These are phyloP conservation scores for Phrynocephalus forsythii DNA, from an alignment of 2,797 vertebrate genomes.

Conservation along the genomic window DNA sequence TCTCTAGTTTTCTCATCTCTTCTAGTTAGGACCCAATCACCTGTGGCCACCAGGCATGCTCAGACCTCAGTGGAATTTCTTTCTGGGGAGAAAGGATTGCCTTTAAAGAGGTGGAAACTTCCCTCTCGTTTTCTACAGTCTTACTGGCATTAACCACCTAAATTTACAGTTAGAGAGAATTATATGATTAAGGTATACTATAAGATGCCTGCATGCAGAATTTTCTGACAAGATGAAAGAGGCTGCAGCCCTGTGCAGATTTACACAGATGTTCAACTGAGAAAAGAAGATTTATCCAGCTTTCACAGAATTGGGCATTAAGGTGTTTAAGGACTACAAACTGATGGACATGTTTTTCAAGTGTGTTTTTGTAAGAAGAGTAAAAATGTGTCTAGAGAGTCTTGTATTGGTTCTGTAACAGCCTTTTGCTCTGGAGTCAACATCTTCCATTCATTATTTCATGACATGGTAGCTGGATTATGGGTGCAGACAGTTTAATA, in stretches of 20 bases:
- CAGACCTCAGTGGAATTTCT: neutral
- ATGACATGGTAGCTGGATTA: neutral
- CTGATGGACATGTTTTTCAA: neutral
- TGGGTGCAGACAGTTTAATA: neutral
- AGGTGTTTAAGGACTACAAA: neutral
- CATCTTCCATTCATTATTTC: neutral
- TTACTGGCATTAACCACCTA: neutral
- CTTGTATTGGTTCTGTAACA: neutral
- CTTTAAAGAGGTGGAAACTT: neutral
- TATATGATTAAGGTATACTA: neutral
- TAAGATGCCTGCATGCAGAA: neutral
- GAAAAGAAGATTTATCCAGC: neutral
- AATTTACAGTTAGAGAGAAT: neutral
- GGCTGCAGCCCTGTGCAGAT: neutral
- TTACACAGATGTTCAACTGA: neutral
- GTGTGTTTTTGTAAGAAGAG: no score
- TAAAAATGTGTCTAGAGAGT: neutral
- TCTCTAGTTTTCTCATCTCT: no score
- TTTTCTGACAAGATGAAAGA: neutral
- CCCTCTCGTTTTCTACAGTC: no score
- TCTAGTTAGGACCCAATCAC: neutral
- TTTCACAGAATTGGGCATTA: neutral
- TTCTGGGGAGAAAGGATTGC: neutral
- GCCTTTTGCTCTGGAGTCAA: neutral
- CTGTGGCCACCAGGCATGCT: neutral